Evolutionary conservation across 1,140 invertebrate species (phyloP), one percentile per base, ranked within the genome.

Genomic region (Panagrolaimus sp.): DNA sequence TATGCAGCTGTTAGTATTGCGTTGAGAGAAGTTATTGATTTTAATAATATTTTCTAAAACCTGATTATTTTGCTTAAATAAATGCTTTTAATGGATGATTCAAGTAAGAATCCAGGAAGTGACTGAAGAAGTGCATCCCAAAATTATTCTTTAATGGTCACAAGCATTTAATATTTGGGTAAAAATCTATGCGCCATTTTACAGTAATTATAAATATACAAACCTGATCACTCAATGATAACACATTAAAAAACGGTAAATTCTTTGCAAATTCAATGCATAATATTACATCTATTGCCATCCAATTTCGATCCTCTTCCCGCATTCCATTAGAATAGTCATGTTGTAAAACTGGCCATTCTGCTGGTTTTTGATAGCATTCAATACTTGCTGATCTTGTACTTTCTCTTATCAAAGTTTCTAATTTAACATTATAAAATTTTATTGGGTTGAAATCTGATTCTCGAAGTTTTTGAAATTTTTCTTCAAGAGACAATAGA

Each of bases 381-480:
- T 57, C 51, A 20, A 20, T 5, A 27, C 27, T 57, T 25, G 9
- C 20, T 20, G 27, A 27, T 57, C 27, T 27, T 5, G 51, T 57
- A 11, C 51, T 23, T 20, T 27, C 9, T 57, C 20, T 27, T 4
- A 57, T n/a, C 20, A 57, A 11, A 8, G n/a, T 20, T 16, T 25
- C 27, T 20, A 57, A 25, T 20, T 20, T 57, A 9, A 27, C 51
- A 13, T 13, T 16, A 20, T 57, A 57, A 11, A 57, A 27, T 3
- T 20, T 20, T 57, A n/a, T 0, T 0, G 51, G 51, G 5, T 57
- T 57, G 5, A 20, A 57, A 27, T 27, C 20, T 8, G 51, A 57
- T 57, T 57, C 51, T 9, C 51, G 51, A 27, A 57, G 11, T 5
- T 57, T 57, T 16, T 57, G 51, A 5, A 57, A 20, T 57, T 57